Conservation (phyloP, 1,140 invertebrate species). For the Gerris buenoi region DNA sequence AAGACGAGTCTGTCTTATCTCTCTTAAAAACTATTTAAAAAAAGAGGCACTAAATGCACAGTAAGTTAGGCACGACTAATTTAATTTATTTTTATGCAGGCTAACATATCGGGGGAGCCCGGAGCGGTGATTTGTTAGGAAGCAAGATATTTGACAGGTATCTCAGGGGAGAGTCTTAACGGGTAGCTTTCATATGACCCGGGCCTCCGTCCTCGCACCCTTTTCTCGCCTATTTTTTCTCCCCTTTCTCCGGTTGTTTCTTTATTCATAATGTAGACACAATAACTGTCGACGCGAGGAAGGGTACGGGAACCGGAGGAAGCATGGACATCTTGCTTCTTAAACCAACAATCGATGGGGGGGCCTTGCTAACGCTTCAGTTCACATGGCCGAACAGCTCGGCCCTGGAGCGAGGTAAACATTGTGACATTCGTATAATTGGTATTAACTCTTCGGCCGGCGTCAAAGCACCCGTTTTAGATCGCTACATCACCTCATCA, state of each 20-base stretch:
- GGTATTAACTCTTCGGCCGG: background rate
- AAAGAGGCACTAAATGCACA: background rate
- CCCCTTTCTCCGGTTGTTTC: background rate
- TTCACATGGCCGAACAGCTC: background rate
- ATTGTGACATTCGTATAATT: conserved; percentile 1
- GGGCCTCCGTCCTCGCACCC: no score
- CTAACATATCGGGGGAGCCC: background rate
- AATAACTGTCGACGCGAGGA: background rate
- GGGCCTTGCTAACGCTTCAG: background rate
- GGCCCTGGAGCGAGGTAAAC: background rate
- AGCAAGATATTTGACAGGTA: background rate
- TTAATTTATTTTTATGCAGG: background rate
- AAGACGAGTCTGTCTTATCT: no score
- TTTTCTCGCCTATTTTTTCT: no score
- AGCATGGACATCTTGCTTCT: background rate
- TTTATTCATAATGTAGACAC: conserved; percentile 4
- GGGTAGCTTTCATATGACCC: no score
- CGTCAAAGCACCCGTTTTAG: no score
- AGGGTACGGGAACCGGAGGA: background rate
- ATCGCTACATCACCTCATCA: no score
- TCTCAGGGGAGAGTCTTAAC: background rate
- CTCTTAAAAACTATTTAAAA: no score
- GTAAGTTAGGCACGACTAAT: background rate
- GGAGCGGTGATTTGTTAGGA: background rate
- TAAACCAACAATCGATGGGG: conserved; percentile 2